Evolutionary conservation across 1,140 invertebrate species (phyloP).

Genomic region (Zelostemma sp.): DNA sequence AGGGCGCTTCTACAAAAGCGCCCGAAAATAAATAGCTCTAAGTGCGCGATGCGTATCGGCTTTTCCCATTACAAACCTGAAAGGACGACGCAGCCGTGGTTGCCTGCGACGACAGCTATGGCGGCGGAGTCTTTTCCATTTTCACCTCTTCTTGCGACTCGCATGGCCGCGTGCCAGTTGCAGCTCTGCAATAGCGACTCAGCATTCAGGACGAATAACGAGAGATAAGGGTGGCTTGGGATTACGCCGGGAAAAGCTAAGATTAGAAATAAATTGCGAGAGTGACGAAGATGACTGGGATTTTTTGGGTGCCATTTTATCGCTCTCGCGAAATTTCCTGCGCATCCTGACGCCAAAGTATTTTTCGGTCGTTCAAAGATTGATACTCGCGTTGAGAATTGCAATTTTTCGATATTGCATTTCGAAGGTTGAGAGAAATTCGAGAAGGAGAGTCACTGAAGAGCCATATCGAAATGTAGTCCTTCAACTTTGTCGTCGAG

Average conservation of each 20-base stretch:
- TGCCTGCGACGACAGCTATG: conserved; percentile 37
- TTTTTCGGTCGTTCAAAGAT: neutral
- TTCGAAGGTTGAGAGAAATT: neutral
- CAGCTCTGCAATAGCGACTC: conserved; percentile 54
- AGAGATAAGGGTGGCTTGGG: conserved; percentile 19
- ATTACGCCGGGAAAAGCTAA: conserved; percentile 19
- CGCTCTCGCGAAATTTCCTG: neutral
- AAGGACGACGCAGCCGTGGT: conserved; percentile 51
- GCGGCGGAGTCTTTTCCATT: conserved; percentile 56
- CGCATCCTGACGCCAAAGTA: neutral
- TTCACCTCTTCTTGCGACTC: conserved; percentile 47
- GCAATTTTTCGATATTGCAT: neutral
- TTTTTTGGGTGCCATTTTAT: conserved; percentile 22
- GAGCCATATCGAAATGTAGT: no score
- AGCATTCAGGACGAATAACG: conserved; percentile 47
- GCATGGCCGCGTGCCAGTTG: conserved; percentile 63
- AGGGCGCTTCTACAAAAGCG: conserved; percentile 58
- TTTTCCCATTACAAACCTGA: conserved; percentile 66
- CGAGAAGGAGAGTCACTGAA: no score
- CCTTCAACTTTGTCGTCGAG: no score
- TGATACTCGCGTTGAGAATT: neutral
- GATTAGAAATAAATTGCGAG: conserved; percentile 48
- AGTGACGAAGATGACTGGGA: conserved; percentile 39
- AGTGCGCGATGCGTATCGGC: conserved; percentile 66
- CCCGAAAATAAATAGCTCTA: conserved; percentile 62